phyloP scores from a whole-genome alignment of 2,797 vertebrate species.

The Picus viridis region DNA sequence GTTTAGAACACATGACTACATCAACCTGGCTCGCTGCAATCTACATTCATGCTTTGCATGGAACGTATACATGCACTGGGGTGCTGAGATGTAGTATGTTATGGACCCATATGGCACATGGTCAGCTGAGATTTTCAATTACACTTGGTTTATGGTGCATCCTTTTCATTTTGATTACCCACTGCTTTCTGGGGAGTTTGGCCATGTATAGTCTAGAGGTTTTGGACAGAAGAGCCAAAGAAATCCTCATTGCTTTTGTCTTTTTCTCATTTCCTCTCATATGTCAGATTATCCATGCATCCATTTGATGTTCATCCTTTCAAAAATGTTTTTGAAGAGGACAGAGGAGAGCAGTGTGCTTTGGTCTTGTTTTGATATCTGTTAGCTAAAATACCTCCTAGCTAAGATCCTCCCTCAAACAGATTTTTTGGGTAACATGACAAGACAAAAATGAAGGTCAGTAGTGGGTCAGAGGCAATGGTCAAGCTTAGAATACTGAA shows the following conservation, averaged over 20 bases:
- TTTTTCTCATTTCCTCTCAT: not conserved
- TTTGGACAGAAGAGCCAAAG: not conserved
- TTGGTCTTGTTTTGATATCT: not conserved
- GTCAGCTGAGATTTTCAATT: not conserved
- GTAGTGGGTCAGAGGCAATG: not conserved
- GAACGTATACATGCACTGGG: accelerated
- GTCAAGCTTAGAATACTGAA: not conserved
- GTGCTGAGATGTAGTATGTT: not conserved
- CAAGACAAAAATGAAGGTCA: not conserved
- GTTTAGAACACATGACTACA: accelerated
- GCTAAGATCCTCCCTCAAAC: not conserved
- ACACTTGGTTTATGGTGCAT: accelerated
- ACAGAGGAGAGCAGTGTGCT: not conserved
- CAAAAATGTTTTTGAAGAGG: not conserved
- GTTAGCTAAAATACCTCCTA: not conserved
- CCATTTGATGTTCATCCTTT: not conserved
- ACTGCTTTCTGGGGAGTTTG: not conserved
- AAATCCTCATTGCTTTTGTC: not conserved
- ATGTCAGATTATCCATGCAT: not conserved
- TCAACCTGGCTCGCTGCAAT: not conserved
- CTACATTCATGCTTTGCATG: accelerated
- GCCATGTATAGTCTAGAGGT: not conserved
- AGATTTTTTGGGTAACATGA: not conserved
- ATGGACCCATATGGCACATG: accelerated
- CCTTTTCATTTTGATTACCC: not conserved